Conservation (phyloP, 2,797 vertebrate species). For the Gallinago nigripennis region DNA sequence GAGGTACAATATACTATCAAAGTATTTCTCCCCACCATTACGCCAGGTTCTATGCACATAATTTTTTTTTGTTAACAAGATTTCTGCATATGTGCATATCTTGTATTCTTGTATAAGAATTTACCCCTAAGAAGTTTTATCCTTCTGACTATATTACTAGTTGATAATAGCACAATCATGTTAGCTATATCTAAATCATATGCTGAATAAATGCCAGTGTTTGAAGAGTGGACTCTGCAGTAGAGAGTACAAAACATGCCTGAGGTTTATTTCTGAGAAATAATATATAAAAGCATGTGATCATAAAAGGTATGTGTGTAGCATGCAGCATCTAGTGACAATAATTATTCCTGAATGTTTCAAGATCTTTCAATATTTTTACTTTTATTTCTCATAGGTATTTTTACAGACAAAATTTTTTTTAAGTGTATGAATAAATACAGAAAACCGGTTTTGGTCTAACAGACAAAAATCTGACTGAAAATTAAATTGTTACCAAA, state of each 20-base stretch:
- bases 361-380: background rate
- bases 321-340: background rate
- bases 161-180: background rate
- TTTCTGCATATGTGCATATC: background rate
- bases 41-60: background rate
- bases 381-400: background rate
- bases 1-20: background rate
- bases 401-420: background rate
- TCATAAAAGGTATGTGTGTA: background rate
- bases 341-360: background rate
- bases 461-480: background rate
- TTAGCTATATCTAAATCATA: background rate
- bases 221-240: background rate
- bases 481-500: background rate
- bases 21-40: background rate
- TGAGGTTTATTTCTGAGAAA: constrained; percentile 41
- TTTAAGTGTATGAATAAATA: background rate
- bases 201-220: background rate
- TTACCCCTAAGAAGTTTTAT: background rate
- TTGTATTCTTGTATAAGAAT: background rate
- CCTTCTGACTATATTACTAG: background rate
- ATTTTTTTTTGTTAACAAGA: background rate
- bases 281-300: background rate
- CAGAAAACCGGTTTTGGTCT: background rate
- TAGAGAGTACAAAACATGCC: background rate